Conservation (phyloP, 2,888 invertebrate species). For the Melinopterus prodromus region DNA sequence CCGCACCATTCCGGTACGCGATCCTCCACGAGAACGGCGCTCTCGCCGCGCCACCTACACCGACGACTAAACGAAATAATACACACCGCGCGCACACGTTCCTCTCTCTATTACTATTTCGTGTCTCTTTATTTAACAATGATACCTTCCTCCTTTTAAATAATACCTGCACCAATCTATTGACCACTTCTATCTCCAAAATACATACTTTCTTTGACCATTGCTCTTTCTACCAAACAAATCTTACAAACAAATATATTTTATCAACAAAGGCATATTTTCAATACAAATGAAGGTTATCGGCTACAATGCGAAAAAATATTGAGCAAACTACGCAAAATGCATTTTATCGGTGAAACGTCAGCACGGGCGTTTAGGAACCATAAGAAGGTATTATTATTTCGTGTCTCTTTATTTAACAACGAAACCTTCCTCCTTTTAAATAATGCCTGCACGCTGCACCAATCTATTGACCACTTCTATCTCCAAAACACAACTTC, state of each 20-base stretch:
- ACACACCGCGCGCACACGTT: slow-evolving; percentile 34
- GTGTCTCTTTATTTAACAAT: neutral
- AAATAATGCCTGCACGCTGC: too few relatives aligned
- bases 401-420: neutral
- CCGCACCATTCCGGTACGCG: neutral
- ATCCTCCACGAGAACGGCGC: slow-evolving; percentile 21
- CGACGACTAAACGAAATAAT: slow-evolving; percentile 31
- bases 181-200: too few relatives aligned
- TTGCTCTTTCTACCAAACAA: too few relatives aligned
- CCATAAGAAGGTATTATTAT: slow-evolving; percentile 28
- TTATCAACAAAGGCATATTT: too few relatives aligned
- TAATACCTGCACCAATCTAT: too few relatives aligned
- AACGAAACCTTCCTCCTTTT: neutral
- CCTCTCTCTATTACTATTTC: slow-evolving; percentile 33
- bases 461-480: too few relatives aligned
- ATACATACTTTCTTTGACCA: too few relatives aligned
- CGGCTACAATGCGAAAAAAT: neutral
- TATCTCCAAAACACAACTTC: too few relatives aligned
- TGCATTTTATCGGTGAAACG: neutral
- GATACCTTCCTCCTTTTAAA: neutral
- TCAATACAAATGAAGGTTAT: neutral
- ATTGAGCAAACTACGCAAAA: neutral
- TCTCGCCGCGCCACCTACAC: slow-evolving; percentile 27
- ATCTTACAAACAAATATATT: too few relatives aligned
- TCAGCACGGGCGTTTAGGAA: neutral